Percentiles rank a stretch among this genome's conserved stretches.
Conservation (phyloP, 2,888 invertebrate species). For the Yponomeuta cagnagella region DNA sequence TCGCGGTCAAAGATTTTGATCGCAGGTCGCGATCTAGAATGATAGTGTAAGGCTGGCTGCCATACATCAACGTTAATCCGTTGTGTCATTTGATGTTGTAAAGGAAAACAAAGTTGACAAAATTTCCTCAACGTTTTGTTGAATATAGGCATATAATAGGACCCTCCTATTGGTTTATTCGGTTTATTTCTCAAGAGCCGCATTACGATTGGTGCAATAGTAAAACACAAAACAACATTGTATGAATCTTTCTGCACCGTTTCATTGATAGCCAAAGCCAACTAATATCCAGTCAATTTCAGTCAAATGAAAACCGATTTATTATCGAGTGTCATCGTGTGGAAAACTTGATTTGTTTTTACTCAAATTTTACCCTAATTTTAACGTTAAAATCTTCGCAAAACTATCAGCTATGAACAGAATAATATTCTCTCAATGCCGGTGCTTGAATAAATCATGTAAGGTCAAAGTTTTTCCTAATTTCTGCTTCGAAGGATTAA, state of each 20-base stretch:
- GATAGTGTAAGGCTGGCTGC: no score
- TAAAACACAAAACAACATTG: background rate
- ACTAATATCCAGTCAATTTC: background rate
- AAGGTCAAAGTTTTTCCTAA: slow-evolving; percentile 31
- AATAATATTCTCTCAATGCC: slow-evolving; percentile 54
- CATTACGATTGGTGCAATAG: background rate
- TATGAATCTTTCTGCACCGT: background rate
- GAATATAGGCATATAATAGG: background rate
- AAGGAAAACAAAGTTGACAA: background rate
- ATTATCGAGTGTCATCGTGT: slow-evolving; percentile 55
- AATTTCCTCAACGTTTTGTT: background rate
- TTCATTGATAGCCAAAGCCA: background rate
- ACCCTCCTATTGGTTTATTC: background rate
- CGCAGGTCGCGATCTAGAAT: no score
- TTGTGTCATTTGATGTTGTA: background rate
- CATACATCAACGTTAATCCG: no score
- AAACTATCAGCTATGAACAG: slow-evolving; percentile 52
- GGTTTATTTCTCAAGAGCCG: background rate
- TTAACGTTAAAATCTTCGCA: slow-evolving; percentile 32
- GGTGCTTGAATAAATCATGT: slow-evolving; percentile 61
- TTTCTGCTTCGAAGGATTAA: background rate
- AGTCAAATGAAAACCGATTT: slow-evolving; percentile 10
- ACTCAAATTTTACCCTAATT: slow-evolving; percentile 43
- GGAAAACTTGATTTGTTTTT: slow-evolving; percentile 68
- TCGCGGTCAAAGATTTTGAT: no score